These are phyloP conservation scores for Margaritifera margaritifera DNA, from an alignment of 2,888 invertebrate genomes.

Conservation along the genomic window DNA sequence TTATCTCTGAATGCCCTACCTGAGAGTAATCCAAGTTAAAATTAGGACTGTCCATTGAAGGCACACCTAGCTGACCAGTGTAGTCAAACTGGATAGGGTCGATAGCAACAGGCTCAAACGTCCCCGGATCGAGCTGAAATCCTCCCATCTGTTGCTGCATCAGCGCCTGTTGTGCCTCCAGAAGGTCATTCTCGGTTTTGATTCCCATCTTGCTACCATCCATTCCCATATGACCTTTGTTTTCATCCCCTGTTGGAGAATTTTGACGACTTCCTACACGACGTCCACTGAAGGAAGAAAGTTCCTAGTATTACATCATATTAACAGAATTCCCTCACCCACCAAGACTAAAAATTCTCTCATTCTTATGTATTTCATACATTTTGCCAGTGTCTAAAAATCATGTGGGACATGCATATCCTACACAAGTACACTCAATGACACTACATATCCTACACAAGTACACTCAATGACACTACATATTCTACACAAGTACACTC, in stretches of 20 bases:
- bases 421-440: too few relatives aligned
- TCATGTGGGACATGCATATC: too few relatives aligned
- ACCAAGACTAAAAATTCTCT: too few relatives aligned
- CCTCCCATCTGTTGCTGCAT: conserved; percentile 52
- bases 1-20: conserved; percentile 41
- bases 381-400: too few relatives aligned
- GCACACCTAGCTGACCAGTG: conserved; percentile 64
- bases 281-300: conserved; percentile 14
- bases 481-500: too few relatives aligned
- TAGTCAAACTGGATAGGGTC: conserved; percentile 72
- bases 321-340: too few relatives aligned
- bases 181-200: conserved; percentile 51
- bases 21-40: conserved; percentile 71
- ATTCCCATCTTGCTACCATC: conserved; percentile 33
- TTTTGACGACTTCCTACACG: conserved; percentile 88
- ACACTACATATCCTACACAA: too few relatives aligned
- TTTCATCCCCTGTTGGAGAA: conserved; percentile 90
- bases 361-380: too few relatives aligned
- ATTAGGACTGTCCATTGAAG: conserved; percentile 73
- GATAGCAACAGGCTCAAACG: conserved; percentile 67
- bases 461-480: too few relatives aligned
- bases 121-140: conserved; percentile 63
- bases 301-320: background rate
- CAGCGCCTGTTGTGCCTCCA: conserved; percentile 47
- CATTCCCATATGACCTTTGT: conserved; percentile 59